Conservation (phyloP, 2,113 vertebrate genomes). For the Oryzias celebensis region DNA sequence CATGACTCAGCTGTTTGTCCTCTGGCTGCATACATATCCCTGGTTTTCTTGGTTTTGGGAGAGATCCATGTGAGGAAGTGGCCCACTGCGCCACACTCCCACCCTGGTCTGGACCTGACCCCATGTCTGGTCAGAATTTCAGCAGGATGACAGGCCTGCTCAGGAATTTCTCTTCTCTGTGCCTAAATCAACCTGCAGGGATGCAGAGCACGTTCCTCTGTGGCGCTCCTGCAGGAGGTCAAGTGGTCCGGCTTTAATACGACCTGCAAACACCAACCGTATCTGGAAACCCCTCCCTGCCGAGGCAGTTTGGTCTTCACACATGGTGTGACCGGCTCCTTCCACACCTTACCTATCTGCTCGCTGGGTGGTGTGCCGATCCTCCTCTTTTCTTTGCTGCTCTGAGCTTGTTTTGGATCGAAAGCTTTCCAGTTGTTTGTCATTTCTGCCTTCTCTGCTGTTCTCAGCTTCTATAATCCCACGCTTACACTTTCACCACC, state of each 20-base stretch:
- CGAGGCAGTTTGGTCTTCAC: conserved; percentile 1
- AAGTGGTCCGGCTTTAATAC: conserved; percentile 46
- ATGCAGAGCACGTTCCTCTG: conserved; percentile 33
- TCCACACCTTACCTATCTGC: conserved; percentile 43
- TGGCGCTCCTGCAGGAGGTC: conserved; percentile 26
- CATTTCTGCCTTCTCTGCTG: neutral
- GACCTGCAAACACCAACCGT: conserved; percentile 57
- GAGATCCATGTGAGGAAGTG: conserved; percentile 34
- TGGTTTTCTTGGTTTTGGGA: conserved; percentile 45
- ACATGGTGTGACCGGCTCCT: conserved; percentile 14
- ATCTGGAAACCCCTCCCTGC: conserved; percentile 42
- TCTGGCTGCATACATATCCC: conserved; percentile 18
- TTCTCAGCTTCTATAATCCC: conserved; percentile 35
- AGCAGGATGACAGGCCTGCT: conserved; percentile 56
- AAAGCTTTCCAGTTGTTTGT: neutral
- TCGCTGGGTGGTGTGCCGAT: conserved; percentile 4
- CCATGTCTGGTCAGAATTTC: conserved; percentile 48
- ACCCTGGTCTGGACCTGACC: conserved; percentile 39
- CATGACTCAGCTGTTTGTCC: conserved; percentile 31
- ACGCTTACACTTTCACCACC: neutral
- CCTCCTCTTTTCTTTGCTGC: too few relatives aligned
- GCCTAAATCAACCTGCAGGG: conserved; percentile 60
- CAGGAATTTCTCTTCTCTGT: conserved; percentile 78
- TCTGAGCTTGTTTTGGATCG: too few relatives aligned
- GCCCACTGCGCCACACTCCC: conserved; percentile 28